Evolutionary conservation across 2,797 vertebrate species (phyloP).

Genomic region (Valencia hispanica): DNA sequence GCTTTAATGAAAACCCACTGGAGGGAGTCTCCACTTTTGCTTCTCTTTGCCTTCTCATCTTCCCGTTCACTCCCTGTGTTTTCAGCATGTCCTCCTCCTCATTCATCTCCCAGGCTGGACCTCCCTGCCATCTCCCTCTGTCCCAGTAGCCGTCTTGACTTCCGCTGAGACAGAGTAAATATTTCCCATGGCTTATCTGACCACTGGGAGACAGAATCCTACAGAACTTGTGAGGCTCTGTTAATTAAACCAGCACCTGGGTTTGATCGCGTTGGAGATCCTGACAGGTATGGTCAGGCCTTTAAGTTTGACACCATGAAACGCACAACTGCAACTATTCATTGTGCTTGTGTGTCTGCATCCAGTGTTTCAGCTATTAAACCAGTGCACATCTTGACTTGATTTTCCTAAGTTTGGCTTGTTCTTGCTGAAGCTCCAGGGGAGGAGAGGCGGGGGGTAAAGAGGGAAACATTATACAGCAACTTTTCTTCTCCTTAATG

Average conservation of each 20-base stretch:
- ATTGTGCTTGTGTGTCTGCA: constrained; percentile 15
- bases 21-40: constrained; percentile 73
- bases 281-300: constrained; percentile 1
- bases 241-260: constrained; percentile 66
- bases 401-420: constrained; percentile 43
- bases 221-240: constrained; percentile 50
- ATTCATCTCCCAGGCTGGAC: constrained; percentile 59
- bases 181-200: constrained; percentile 82
- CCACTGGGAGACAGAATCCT: constrained; percentile 53
- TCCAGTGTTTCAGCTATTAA: constrained; percentile 24
- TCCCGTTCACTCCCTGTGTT: constrained; percentile 59
- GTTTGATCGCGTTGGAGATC: constrained; percentile 35
- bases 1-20: constrained; percentile 81
- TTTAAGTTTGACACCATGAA: constrained; percentile 27
- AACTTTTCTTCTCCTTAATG: constrained; percentile 27
- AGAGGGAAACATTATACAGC: constrained; percentile 11
- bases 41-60: constrained; percentile 56
- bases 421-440: constrained; percentile 10
- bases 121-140: constrained; percentile 31
- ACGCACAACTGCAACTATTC: constrained; percentile 6
- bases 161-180: constrained; percentile 73
- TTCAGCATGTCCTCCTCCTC: constrained; percentile 64
- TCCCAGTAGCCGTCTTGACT: constrained; percentile 63
- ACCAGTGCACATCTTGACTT: constrained; percentile 68
- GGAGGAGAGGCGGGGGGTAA: constrained; percentile 8